Conservation (phyloP, 1,140 invertebrate species). For the Leptinotarsa undecemlineata region DNA sequence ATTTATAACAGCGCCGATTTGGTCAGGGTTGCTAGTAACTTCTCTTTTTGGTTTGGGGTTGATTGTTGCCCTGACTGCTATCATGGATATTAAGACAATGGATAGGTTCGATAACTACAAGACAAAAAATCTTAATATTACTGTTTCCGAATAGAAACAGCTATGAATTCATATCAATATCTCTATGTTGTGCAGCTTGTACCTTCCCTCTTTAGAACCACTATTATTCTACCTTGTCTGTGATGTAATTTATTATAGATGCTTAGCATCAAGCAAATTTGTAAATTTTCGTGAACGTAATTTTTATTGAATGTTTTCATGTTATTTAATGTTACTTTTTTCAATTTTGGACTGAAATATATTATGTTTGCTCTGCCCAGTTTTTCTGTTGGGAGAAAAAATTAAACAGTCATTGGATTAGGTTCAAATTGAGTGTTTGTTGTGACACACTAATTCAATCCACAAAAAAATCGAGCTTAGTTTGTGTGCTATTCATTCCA, state of each 20-base stretch:
- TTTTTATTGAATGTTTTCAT: no score
- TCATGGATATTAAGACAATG: slow-evolving; percentile 81
- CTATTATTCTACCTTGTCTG: background rate
- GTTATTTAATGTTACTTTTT: no score
- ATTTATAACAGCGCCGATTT: slow-evolving; percentile 79
- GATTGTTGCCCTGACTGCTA: slow-evolving; percentile 71
- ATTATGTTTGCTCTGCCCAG: no score
- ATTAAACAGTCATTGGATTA: no score
- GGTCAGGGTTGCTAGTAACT: slow-evolving; percentile 74
- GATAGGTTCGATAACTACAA: slow-evolving; percentile 91
- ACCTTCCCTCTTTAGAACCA: background rate
- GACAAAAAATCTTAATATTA: slow-evolving; percentile 77
- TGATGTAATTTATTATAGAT: background rate
- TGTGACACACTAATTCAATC: no score
- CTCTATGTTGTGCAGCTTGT: slow-evolving; percentile 10
- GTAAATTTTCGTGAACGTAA: no score
- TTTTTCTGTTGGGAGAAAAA: no score
- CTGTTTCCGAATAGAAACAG: slow-evolving; percentile 56
- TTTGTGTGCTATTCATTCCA: no score
- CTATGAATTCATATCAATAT: slow-evolving; percentile 16
- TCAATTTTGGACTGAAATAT: no score
- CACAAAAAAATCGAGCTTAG: no score
- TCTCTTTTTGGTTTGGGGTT: slow-evolving; percentile 70
- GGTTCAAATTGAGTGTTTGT: no score
- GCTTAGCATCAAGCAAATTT: no score